A percentile compares a stretch with the other conserved stretches of the same genome.
phyloP scores from a whole-genome alignment of 2,888 invertebrate genomes.

The Meliscaeva auricollis region DNA sequence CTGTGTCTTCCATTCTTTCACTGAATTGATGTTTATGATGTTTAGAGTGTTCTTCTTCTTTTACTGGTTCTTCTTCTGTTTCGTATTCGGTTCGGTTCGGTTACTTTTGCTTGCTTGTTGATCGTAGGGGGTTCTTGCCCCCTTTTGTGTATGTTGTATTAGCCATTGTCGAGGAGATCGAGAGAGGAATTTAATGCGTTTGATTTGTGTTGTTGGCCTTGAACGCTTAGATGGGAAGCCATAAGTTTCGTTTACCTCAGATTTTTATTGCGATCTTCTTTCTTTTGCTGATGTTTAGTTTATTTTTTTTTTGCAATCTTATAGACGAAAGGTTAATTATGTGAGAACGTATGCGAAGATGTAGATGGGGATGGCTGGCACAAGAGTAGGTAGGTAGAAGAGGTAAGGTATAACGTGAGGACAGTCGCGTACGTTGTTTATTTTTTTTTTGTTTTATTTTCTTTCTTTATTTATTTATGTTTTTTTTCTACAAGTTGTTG shows the following conservation, averaged over 20 bases:
- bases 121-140: conserved; percentile 68
- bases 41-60: conserved; percentile 13
- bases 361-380: conserved; percentile 32
- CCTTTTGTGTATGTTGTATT: conserved; percentile 53
- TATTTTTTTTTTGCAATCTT: conserved; percentile 35
- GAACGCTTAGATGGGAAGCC: conserved; percentile 76
- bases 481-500: conserved; percentile 9
- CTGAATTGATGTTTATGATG: conserved; percentile 25
- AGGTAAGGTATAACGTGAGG: conserved; percentile 45
- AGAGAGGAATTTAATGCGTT: conserved; percentile 73
- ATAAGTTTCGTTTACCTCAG: conserved; percentile 76
- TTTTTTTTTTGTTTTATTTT: conserved; percentile 31
- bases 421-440: conserved; percentile 63
- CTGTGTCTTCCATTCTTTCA: neutral
- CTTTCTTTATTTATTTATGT: conserved; percentile 22
- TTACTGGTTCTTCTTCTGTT: neutral
- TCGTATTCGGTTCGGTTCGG: neutral
- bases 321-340: conserved; percentile 76
- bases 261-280: conserved; percentile 67
- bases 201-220: conserved; percentile 75
- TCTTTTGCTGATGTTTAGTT: neutral
- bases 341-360: conserved; percentile 70
- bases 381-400: conserved; percentile 1
- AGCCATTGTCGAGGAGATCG: conserved; percentile 41
- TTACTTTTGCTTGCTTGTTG: neutral